Percentiles rank a stretch among this genome's conserved stretches.
These are phyloP conservation scores for Aplidium turbinatum DNA, from an alignment of 23 tunicate genomes.

Conservation along the genomic window DNA sequence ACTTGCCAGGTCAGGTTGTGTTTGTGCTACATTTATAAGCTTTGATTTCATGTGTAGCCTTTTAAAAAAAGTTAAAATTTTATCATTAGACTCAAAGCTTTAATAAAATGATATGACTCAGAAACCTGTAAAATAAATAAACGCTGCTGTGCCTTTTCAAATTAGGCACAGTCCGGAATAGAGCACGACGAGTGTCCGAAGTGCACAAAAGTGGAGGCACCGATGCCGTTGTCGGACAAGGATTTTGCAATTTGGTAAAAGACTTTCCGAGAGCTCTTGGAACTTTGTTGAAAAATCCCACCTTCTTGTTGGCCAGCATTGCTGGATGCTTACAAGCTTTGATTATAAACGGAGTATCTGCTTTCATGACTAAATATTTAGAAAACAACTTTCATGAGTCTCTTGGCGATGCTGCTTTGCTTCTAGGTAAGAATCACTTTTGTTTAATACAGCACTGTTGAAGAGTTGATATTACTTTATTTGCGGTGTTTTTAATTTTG, in stretches of 20 bases:
- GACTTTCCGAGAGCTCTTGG: slow-evolving; percentile 58
- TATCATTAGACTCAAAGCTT: too few species aligned
- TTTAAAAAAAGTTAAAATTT: too few species aligned
- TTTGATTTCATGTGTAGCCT: too few species aligned
- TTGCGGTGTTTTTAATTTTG: too few species aligned
- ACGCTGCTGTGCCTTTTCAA: too few species aligned
- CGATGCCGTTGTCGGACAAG: slow-evolving; percentile 23
- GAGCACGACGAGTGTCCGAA: slow-evolving; percentile 51
- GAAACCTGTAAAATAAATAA: too few species aligned
- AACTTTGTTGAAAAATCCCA: slow-evolving; percentile 64
- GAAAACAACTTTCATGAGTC: slow-evolving; percentile 68
- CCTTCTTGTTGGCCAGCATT: slow-evolving; percentile 36
- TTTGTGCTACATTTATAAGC: neutral
- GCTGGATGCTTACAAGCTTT: slow-evolving; percentile 65
- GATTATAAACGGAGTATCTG: slow-evolving; percentile 67
- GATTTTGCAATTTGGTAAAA: slow-evolving; percentile 37
- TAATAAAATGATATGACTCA: too few species aligned
- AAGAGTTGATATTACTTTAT: too few species aligned
- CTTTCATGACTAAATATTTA: slow-evolving; percentile 80
- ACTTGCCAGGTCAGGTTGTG: slow-evolving; percentile 50
- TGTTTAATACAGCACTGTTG: neutral
- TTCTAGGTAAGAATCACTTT: slow-evolving; percentile 51
- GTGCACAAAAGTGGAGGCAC: slow-evolving; percentile 41
- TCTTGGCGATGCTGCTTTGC: slow-evolving; percentile 77
- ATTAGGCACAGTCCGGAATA: slow-evolving; percentile 18